A percentile compares a stretch with the other conserved stretches of the same genome.
These are phyloP conservation scores for Archilochus colubris DNA, from an alignment of 2,113 vertebrate genomes.

Conservation along the genomic window DNA sequence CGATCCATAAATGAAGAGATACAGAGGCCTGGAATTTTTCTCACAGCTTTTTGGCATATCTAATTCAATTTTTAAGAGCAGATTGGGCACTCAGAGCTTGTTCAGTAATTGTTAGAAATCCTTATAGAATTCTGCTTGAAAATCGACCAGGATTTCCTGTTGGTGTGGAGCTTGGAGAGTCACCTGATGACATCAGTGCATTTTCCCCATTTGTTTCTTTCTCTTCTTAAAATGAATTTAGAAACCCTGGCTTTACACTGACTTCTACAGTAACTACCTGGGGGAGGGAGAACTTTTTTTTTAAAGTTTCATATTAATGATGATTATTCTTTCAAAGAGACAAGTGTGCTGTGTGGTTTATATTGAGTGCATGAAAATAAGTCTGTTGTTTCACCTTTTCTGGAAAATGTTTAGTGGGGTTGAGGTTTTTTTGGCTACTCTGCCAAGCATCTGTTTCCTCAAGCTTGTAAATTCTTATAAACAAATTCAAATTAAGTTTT, in stretches of 20 bases:
- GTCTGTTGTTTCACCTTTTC: background rate
- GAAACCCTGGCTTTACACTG: background rate
- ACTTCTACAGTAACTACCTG: background rate
- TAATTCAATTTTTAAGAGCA: background rate
- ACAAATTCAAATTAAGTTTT: background rate
- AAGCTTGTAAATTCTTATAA: background rate
- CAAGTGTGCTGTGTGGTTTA: background rate
- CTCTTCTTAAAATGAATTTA: background rate
- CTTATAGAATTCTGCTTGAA: background rate
- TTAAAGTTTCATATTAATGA: background rate
- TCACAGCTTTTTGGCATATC: constrained; percentile 1
- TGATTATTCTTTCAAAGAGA: background rate
- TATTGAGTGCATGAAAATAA: background rate
- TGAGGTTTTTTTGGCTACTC: background rate
- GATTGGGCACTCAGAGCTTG: background rate
- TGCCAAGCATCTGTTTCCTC: background rate
- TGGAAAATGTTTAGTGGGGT: background rate
- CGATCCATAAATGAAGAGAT: background rate
- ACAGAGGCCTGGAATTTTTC: constrained; percentile 1
- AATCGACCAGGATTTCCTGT: background rate
- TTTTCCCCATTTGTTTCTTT: background rate
- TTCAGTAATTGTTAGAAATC: background rate
- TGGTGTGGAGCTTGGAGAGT: background rate
- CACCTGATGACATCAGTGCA: accelerated
- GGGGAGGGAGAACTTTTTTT: background rate